These are phyloP conservation scores for Frieseomelitta varia DNA, from an alignment of 1,140 invertebrate species.

Conservation along the genomic window DNA sequence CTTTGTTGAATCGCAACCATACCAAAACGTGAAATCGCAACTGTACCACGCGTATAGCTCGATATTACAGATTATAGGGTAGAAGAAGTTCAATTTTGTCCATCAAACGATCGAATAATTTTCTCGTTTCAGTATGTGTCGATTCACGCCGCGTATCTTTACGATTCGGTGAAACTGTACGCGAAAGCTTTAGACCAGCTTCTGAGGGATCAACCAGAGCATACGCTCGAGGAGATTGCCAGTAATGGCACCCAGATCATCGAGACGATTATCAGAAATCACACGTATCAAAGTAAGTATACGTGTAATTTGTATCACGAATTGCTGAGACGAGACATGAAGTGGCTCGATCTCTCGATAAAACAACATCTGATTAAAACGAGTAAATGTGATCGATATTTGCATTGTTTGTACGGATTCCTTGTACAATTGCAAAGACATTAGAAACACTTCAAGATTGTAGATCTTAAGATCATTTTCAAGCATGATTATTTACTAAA, in stretches of 20 bases:
- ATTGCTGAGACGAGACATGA: conserved; percentile 7
- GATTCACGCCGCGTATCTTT: conserved; percentile 97
- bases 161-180: conserved; percentile 97
- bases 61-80: background rate
- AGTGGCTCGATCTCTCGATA: conserved; percentile 31
- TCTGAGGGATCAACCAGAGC: conserved; percentile 84
- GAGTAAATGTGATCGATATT: background rate
- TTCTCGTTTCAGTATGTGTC: conserved; percentile 88
- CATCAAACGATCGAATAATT: background rate
- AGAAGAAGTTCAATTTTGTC: background rate
- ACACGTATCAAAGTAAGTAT: conserved; percentile 90
- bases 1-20: background rate
- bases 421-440: background rate
- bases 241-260: conserved; percentile 90
- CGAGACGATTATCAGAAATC: conserved; percentile 89
- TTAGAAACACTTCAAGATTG: background rate
- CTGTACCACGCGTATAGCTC: background rate
- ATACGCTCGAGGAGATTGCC: conserved; percentile 87
- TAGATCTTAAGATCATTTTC: background rate
- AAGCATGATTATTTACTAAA: too few relatives aligned
- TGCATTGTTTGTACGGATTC: background rate
- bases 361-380: conserved; percentile 27
- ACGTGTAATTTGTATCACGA: conserved; percentile 25
- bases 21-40: background rate
- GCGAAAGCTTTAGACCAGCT: conserved; percentile 91